Evolutionary conservation across 2,113 vertebrate species (phyloP).

Genomic region (Ictidomys tridecemlineatus): DNA sequence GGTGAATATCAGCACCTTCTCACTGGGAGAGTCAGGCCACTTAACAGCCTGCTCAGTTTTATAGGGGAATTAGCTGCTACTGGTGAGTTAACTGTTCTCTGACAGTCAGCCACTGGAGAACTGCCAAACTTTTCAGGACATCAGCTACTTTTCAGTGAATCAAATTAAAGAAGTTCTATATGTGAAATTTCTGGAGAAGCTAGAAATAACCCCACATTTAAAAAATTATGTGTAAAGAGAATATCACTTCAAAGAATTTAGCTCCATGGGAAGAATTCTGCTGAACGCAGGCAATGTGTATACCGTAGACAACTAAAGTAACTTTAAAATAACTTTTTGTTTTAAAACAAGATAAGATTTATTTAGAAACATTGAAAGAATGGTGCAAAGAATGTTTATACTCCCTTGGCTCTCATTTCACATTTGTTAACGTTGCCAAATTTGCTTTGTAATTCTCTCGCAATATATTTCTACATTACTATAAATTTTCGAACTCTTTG

Average conservation of each 20-base stretch:
- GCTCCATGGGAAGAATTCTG: neutral
- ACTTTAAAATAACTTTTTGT: neutral
- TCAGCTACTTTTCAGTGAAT: constrained; percentile 38
- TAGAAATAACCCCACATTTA: neutral
- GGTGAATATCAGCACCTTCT: neutral
- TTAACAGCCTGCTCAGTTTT: constrained; percentile 22
- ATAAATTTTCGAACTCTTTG: constrained; percentile 48
- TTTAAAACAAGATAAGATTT: constrained; percentile 26
- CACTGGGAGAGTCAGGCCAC: neutral
- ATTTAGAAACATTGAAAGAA: neutral
- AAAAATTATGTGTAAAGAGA: neutral
- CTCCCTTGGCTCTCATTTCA: neutral
- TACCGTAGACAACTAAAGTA: neutral
- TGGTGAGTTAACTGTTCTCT: neutral
- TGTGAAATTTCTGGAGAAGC: neutral
- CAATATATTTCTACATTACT: neutral
- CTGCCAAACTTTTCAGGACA: constrained; percentile 30
- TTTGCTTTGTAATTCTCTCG: constrained; percentile 8
- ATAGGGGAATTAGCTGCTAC: constrained; percentile 28
- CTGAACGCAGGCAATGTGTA: neutral
- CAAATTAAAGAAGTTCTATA: neutral
- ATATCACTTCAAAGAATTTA: constrained; percentile 58
- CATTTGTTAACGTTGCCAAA: constrained; percentile 5
- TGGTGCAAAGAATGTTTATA: neutral
- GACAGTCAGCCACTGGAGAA: neutral